Percentiles rank a stretch among this genome's conserved stretches.
Conservation (phyloP, 2,888 invertebrate genomes). For the Cheilosia urbana region DNA sequence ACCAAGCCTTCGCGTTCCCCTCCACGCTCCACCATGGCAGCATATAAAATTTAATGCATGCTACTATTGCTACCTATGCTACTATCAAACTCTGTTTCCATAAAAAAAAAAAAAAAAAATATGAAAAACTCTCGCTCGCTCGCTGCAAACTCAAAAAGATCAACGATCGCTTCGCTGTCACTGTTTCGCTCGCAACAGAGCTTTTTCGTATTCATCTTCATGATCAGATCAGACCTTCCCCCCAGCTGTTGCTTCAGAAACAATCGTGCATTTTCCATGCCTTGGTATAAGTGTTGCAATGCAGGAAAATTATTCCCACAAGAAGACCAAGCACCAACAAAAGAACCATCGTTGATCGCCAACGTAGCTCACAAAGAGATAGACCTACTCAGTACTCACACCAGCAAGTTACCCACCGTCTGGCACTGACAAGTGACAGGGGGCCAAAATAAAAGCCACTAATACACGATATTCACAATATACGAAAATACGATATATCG, state of each 20-base stretch:
- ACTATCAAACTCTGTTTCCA: slow-evolving; percentile 9
- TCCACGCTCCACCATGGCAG: not conserved
- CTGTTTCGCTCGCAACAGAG: slow-evolving; percentile 31
- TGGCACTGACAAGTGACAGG: not conserved
- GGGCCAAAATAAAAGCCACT: slow-evolving; percentile 35
- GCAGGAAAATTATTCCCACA: slow-evolving; percentile 31
- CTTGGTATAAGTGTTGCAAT: slow-evolving; percentile 40
- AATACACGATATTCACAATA: slow-evolving; percentile 37
- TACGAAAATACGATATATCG: slow-evolving; percentile 17
- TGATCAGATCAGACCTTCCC: not conserved
- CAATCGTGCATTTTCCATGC: slow-evolving; percentile 7
- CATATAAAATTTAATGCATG: too few relatives aligned
- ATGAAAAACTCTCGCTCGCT: slow-evolving; percentile 36
- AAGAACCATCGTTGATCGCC: slow-evolving; percentile 14
- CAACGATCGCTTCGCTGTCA: slow-evolving; percentile 47
- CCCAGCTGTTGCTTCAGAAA: too few relatives aligned
- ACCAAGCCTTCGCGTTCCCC: not conserved
- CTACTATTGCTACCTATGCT: too few relatives aligned
- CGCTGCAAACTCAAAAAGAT: slow-evolving; percentile 60
- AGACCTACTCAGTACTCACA: slow-evolving; percentile 27
- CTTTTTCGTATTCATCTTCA: slow-evolving; percentile 26
- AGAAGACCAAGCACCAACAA: slow-evolving; percentile 12
- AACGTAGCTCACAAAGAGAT: slow-evolving; percentile 22
- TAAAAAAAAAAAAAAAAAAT: not conserved
- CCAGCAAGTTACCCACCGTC: not conserved